phyloP scores from a whole-genome alignment of 53 echinoderm and acorn worm genomes.

The Pentamera pediparva region DNA sequence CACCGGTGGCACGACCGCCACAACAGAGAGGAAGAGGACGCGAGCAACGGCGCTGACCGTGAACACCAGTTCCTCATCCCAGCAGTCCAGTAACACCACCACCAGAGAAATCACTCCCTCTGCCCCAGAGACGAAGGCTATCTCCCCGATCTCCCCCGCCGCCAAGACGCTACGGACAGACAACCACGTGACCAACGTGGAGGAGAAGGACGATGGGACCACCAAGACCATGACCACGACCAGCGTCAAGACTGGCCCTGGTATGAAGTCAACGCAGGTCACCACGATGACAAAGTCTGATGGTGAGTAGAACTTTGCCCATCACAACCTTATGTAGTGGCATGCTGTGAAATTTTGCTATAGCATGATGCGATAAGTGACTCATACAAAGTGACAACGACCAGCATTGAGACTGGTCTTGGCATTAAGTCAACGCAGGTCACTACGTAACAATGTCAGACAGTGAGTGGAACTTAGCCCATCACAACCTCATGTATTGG shows the following conservation, averaged over 20 bases:
- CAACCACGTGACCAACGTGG: conserved; percentile 33
- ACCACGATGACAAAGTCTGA: conserved; percentile 57
- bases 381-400: too few relatives aligned
- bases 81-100: background rate
- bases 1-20: background rate
- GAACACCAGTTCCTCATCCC: background rate
- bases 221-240: conserved; percentile 59
- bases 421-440: too few relatives aligned
- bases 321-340: too few relatives aligned
- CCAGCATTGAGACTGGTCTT: too few relatives aligned
- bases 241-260: conserved; percentile 53
- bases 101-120: background rate
- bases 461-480: conserved; percentile 37
- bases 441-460: conserved; percentile 55
- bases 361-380: too few relatives aligned
- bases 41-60: conserved; percentile 19
- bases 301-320: conserved; percentile 41
- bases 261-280: conserved; percentile 43
- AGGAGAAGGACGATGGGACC: conserved; percentile 53
- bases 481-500: too few relatives aligned
- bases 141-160: conserved; percentile 16
- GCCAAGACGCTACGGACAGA: conserved; percentile 8
- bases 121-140: background rate
- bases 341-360: too few relatives aligned
- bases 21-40: conserved; percentile 17